These are phyloP conservation scores for Thecophora atra DNA, from an alignment of 2,888 invertebrate genomes.

Conservation along the genomic window DNA sequence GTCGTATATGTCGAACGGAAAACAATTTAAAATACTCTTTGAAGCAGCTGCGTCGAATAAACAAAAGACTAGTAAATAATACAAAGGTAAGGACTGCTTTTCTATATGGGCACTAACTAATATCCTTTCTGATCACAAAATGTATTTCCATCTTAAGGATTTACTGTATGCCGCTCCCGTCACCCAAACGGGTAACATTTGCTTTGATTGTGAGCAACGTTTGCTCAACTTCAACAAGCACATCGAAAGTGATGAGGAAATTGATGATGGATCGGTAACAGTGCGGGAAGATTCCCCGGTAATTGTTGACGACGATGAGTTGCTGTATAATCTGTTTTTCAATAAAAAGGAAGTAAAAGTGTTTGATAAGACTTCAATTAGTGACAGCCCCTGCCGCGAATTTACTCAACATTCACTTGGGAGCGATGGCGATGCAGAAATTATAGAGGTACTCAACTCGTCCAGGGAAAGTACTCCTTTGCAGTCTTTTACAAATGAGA, in stretches of 20 bases:
- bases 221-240: constrained; percentile 47
- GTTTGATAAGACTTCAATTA: constrained; percentile 26
- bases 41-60: constrained; percentile 44
- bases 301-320: constrained; percentile 49
- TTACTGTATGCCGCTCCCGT: constrained; percentile 36
- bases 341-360: constrained; percentile 17
- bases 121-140: constrained; percentile 8
- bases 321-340: constrained; percentile 42
- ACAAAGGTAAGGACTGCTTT: constrained; percentile 34
- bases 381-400: constrained; percentile 5
- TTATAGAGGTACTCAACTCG: constrained; percentile 46
- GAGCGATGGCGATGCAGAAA: constrained; percentile 44
- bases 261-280: constrained; percentile 28
- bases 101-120: background rate
- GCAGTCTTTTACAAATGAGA: too few species aligned
- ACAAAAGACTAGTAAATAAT: constrained; percentile 41
- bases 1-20: constrained; percentile 49
- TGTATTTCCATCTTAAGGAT: constrained; percentile 29
- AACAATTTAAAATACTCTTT: constrained; percentile 47
- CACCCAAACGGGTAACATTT: constrained; percentile 44
- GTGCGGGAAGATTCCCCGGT: constrained; percentile 43
- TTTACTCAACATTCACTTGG: constrained; percentile 30
- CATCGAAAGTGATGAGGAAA: constrained; percentile 37
- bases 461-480: constrained; percentile 46
- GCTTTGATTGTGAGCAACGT: constrained; percentile 47